A percentile compares a stretch with the other conserved stretches of the same genome.
Conservation (phyloP, 1,140 invertebrate genomes). For the fruit fly (Drosophila melanogaster) region Release_6_plus_ISO1_MT NC_004354.4:7045001-7045500, state of each 20-base stretch:
- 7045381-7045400: background rate
- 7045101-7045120: slow-evolving; percentile 63
- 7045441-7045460: too few relatives aligned
- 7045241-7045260: slow-evolving; percentile 26
- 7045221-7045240: slow-evolving; percentile 67
- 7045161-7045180: slow-evolving; percentile 18
- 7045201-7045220: slow-evolving; percentile 76
- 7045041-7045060: background rate
- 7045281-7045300: background rate
- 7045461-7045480: too few relatives aligned
- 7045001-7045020: slow-evolving; percentile 2
- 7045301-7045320: background rate
- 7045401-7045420: too few relatives aligned
- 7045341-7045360: too few relatives aligned
- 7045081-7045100: slow-evolving; percentile 60
- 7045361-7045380: background rate
- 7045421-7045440: too few relatives aligned
- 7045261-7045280: background rate
- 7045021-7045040: slow-evolving; percentile 37
- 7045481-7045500: background rate
- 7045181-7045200: slow-evolving; percentile 47
- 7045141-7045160: slow-evolving; percentile 3
- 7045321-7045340: background rate
- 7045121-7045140: slow-evolving; percentile 70
- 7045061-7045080: slow-evolving; percentile 41